These are phyloP conservation scores for Toxonevra muliebris DNA, from an alignment of 2,888 invertebrate species.

Conservation along the genomic window DNA sequence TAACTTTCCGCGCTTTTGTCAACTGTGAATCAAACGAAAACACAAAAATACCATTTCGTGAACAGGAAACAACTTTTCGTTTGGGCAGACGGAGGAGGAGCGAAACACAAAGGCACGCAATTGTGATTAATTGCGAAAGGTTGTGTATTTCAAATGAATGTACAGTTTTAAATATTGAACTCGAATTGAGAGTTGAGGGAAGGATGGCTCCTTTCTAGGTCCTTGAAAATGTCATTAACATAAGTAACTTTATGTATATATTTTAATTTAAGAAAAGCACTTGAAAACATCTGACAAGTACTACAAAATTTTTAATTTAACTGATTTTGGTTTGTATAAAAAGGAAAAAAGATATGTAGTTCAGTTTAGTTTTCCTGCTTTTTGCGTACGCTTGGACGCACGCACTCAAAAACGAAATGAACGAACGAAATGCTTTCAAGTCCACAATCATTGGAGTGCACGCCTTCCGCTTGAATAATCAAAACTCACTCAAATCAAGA, in stretches of 20 bases:
- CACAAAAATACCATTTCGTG: slow-evolving; percentile 59
- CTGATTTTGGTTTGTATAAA: not conserved
- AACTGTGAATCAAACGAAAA: slow-evolving; percentile 40
- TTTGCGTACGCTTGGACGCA: slow-evolving; percentile 27
- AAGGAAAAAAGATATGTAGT: not conserved
- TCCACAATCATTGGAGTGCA: slow-evolving; percentile 46
- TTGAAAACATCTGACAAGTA: not conserved
- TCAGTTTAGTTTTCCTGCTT: not conserved
- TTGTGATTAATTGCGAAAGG: slow-evolving; percentile 58
- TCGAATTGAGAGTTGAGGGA: no score
- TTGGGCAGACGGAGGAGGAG: slow-evolving; percentile 36
- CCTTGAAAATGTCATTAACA: no score
- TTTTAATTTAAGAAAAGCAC: no score
- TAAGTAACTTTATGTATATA: no score
- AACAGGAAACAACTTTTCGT: slow-evolving; percentile 52
- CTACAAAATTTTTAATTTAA: not conserved
- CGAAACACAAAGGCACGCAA: slow-evolving; percentile 44
- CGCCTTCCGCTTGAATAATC: slow-evolving; percentile 46
- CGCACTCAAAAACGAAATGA: slow-evolving; percentile 23
- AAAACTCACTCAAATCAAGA: slow-evolving; percentile 29
- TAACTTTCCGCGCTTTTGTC: not conserved
- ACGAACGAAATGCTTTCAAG: slow-evolving; percentile 32
- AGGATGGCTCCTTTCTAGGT: no score
- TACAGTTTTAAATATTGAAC: no score
- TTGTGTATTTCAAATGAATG: no score